Percentiles rank a stretch among this genome's conserved stretches.
These are phyloP conservation scores for Tylochromis polylepis DNA, from an alignment of 2,113 vertebrate species.

Conservation along the genomic window DNA sequence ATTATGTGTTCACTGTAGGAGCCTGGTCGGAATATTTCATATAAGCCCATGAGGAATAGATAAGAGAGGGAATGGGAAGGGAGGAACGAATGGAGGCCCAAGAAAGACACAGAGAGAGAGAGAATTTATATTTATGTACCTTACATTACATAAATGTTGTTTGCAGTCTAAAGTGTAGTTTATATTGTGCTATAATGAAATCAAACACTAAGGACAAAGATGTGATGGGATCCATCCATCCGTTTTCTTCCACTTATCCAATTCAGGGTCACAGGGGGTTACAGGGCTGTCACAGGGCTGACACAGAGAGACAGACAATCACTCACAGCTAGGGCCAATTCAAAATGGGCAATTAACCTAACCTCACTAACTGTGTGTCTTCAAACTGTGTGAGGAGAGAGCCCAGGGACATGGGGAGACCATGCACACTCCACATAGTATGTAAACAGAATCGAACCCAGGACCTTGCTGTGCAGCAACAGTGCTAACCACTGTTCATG, in stretches of 20 bases:
- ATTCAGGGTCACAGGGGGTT: neutral
- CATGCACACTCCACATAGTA: neutral
- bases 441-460: neutral
- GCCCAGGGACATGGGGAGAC: neutral
- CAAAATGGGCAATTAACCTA: neutral
- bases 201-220: neutral
- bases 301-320: neutral
- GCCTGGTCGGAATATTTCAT: slow-evolving; percentile 60
- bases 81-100: neutral
- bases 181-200: neutral
- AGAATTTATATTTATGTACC: neutral
- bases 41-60: slow-evolving; percentile 39
- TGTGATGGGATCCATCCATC: neutral
- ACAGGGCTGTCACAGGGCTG: neutral
- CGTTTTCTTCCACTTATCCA: neutral
- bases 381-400: neutral
- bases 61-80: slow-evolving; percentile 21
- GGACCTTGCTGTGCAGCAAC: neutral
- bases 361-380: neutral
- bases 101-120: neutral
- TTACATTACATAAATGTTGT: neutral
- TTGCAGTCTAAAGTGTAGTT: neutral
- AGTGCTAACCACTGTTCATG: neutral
- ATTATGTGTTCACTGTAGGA: slow-evolving; percentile 57
- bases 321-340: neutral